These are phyloP conservation scores for Oreonectes daqikongensis DNA, from an alignment of 2,797 vertebrate species.

Conservation along the genomic window DNA sequence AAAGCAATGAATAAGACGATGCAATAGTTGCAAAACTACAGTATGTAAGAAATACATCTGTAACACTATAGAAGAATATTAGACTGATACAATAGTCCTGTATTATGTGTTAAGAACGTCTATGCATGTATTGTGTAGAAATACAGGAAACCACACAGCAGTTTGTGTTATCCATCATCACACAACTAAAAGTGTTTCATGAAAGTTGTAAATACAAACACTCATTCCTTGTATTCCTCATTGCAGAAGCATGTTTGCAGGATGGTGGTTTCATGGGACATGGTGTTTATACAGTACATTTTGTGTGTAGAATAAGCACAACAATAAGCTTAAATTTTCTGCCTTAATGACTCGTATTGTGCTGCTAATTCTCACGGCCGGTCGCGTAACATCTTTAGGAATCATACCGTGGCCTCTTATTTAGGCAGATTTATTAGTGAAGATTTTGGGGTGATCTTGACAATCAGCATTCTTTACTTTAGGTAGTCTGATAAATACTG, in stretches of 20 bases:
- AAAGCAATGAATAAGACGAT: neutral
- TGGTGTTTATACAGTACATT: neutral
- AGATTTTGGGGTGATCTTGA: constrained; percentile 29
- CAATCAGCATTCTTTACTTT: constrained; percentile 40
- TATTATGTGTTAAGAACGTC: neutral
- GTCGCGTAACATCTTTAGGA: constrained; percentile 36
- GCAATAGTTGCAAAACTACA: neutral
- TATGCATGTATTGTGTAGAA: neutral
- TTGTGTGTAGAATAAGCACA: neutral
- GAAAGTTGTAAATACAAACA: neutral
- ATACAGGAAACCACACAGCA: neutral
- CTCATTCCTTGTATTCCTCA: no score
- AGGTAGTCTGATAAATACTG: constrained; percentile 29
- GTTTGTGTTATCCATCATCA: neutral
- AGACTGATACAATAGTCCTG: constrained; percentile 14
- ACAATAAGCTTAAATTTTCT: constrained; percentile 59
- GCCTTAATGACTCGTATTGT: constrained; percentile 66
- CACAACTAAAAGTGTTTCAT: neutral
- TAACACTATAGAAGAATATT: constrained; percentile 1
- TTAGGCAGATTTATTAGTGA: neutral
- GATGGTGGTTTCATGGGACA: neutral
- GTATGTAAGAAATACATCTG: constrained; percentile 3
- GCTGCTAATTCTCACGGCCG: constrained; percentile 64
- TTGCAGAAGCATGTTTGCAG: no score
- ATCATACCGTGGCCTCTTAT: neutral